Conservation (phyloP, 1,140 invertebrate genomes). For the Pachyrhynchus sulphureomaculatus region DNA sequence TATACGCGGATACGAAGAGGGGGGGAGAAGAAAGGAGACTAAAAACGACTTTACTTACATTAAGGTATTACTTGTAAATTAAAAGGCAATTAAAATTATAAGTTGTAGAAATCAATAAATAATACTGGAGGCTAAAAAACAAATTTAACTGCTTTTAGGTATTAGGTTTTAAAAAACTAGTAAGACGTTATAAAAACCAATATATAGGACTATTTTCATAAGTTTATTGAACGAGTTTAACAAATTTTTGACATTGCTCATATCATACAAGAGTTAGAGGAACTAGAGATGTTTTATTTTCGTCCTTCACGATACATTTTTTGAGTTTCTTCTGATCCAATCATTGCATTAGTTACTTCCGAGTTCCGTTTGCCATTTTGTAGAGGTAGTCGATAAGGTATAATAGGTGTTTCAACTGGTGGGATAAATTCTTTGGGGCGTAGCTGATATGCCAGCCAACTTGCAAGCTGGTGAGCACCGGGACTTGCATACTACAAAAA, state of each 20-base stretch:
- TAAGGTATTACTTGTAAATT: too few relatives aligned
- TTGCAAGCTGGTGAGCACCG: constrained; percentile 45
- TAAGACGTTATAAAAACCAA: too few relatives aligned
- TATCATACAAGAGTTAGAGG: background rate
- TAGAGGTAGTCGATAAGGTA: constrained; percentile 39
- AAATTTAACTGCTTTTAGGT: too few relatives aligned
- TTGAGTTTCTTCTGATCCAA: constrained; percentile 44
- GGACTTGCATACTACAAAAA: constrained; percentile 41
- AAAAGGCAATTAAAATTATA: too few relatives aligned
- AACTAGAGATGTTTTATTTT: constrained; percentile 26
- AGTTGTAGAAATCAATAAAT: too few relatives aligned
- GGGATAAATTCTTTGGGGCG: constrained; percentile 36
- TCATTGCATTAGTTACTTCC: constrained; percentile 46
- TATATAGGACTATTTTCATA: background rate
- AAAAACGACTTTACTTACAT: too few relatives aligned
- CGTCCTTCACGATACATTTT: constrained; percentile 45
- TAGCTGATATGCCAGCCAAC: constrained; percentile 41
- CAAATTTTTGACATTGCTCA: constrained; percentile 9
- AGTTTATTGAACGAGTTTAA: constrained; percentile 2
- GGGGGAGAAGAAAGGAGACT: too few relatives aligned
- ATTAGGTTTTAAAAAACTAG: too few relatives aligned
- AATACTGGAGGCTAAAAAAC: too few relatives aligned
- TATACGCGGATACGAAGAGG: too few relatives aligned
- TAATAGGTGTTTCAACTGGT: constrained; percentile 37
- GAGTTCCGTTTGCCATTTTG: constrained; percentile 45